Percentiles rank a stretch among this genome's conserved stretches.
Conservation (phyloP, 2,888 invertebrate genomes). For the Drosophila anomelani region DNA sequence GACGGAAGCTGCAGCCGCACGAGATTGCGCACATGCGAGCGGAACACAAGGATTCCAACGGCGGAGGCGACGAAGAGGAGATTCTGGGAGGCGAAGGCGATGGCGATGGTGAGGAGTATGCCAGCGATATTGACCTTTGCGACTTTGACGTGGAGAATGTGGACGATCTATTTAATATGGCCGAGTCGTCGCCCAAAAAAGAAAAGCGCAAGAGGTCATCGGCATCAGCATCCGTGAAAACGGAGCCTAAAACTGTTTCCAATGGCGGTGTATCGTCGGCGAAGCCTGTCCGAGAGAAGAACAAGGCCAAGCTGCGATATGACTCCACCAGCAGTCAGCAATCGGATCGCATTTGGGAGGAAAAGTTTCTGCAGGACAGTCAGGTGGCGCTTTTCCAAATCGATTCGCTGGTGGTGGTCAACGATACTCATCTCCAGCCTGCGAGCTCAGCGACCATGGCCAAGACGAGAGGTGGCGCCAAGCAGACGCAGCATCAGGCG, state of each 20-base stretch:
- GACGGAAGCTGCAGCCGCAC: constrained; percentile 90
- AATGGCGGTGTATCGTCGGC: constrained; percentile 26
- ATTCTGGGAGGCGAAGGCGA: not conserved
- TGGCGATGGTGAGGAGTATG: constrained; percentile 65
- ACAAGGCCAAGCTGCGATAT: constrained; percentile 56
- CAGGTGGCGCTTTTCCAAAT: constrained; percentile 84
- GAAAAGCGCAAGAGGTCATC: constrained; percentile 57
- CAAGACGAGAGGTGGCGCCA: constrained; percentile 51
- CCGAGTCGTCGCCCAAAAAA: constrained; percentile 53
- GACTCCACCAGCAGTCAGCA: constrained; percentile 67
- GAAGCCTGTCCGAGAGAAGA: constrained; percentile 10
- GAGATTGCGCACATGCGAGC: constrained; percentile 85
- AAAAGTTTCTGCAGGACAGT: constrained; percentile 75
- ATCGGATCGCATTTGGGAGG: constrained; percentile 80
- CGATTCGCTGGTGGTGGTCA: constrained; percentile 82
- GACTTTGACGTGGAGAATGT: constrained; percentile 84
- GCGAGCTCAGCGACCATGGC: constrained; percentile 44
- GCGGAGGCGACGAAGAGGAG: constrained; percentile 23
- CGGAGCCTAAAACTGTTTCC: constrained; percentile 26
- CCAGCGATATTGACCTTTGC: constrained; percentile 82
- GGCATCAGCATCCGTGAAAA: not conserved
- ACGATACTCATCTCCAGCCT: constrained; percentile 64
- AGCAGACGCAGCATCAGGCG: constrained; percentile 18
- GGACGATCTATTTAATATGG: constrained; percentile 83
- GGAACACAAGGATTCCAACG: constrained; percentile 72